Base-by-base conservation (phyloP, 2,888 invertebrate species). In the Pilophorus perplexus region DNA sequence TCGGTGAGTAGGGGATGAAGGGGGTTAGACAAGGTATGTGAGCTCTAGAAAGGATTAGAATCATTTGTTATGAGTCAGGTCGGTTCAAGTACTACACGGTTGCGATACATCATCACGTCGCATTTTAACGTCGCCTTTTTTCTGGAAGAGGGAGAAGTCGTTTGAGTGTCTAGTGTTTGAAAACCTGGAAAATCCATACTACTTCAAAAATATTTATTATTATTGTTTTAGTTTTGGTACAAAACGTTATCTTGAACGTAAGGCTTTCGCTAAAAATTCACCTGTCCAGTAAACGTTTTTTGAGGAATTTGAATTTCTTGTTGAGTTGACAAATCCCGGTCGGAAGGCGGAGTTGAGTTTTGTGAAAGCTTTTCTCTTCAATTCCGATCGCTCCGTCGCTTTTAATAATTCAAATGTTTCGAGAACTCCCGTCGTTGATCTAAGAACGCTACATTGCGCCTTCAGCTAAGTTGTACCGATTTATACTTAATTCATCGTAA, bases 401-500 rank as follows among this genome's bases (percentile, higher is more conserved):
- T 42, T 59, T 42, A 59, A 42, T 59, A n/a, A 59, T 59, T 59
- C 59, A 59, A 59, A 25, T 27, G 16, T 59, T 59, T 42, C 23
- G 14, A 42, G 42, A 59, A 59, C 22, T 38, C 42, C 37, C 16
- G 59, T 8, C 42, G 42, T 14, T 42, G 28, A 18, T 52, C 16
- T 8, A 33, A 28, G 28, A 52, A 27, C 52, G 52, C 4, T 18
- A 28, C 27, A 25, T 25, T 16, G 14, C 16, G 27, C 27, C 22
- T 20, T 16, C 18, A 3, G 22, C 20, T 16, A 46, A 62, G 25
- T 62, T 62, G 62, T 62, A n/a, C 62, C 62, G 48, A 62, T 44
- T 62, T 62, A 62, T 62, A 62, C 33, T 48, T 62, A 62, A 62
- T 62, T 62, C 48, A 62, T 62, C 33, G 62, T 10, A 62, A 46